A percentile compares a stretch with the other conserved stretches of the same genome.
These are phyloP conservation scores for Callionymus lyra DNA, from an alignment of 2,113 vertebrate species.

Conservation along the genomic window DNA sequence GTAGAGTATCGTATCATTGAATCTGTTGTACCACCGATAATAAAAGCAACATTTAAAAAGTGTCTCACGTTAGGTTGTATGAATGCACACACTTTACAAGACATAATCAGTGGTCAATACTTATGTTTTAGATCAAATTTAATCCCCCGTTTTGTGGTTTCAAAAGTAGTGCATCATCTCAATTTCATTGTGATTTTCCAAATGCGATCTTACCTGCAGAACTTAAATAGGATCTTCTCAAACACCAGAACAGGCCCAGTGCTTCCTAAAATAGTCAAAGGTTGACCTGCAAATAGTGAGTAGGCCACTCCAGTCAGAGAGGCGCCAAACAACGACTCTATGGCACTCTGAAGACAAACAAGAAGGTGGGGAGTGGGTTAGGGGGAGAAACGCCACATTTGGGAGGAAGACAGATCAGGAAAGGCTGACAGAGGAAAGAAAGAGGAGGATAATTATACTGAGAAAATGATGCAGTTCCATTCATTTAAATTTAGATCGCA, in stretches of 20 bases:
- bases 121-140: no score
- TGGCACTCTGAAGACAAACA: slow-evolving; percentile 61
- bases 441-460: slow-evolving; percentile 8
- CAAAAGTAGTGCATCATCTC: no score
- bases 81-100: no score
- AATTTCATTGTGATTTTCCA: no score
- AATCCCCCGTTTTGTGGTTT: no score
- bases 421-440: slow-evolving; percentile 27
- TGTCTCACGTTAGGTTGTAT: no score
- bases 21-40: no score
- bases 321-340: slow-evolving; percentile 70
- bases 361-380: slow-evolving; percentile 22
- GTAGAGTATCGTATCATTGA: not conserved
- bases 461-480: slow-evolving; percentile 3
- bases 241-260: slow-evolving; percentile 93
- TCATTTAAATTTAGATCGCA: no score
- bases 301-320: slow-evolving; percentile 88
- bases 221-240: slow-evolving; percentile 96
- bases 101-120: no score
- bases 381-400: slow-evolving; percentile 10
- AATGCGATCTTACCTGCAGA: slow-evolving; percentile 76
- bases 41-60: no score
- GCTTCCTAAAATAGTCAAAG: slow-evolving; percentile 92
- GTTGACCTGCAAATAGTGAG: slow-evolving; percentile 90
- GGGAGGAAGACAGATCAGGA: slow-evolving; percentile 18